Evolutionary conservation across 2,888 invertebrate species (phyloP).

Genomic region (Euphydryas editha): DNA sequence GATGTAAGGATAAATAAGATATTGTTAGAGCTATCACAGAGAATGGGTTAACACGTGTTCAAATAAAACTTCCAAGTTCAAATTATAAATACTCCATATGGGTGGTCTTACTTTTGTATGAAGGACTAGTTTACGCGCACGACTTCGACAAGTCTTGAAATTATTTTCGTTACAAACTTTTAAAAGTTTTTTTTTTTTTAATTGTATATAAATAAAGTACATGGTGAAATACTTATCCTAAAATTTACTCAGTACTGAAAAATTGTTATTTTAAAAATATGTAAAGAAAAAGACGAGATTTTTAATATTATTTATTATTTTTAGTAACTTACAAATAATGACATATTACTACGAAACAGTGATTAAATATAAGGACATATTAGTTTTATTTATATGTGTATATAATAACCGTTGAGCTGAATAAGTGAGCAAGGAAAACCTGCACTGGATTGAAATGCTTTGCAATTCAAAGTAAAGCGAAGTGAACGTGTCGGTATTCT

Average conservation of each 20-base stretch:
- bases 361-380: conserved; percentile 27
- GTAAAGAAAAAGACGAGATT: too few species aligned
- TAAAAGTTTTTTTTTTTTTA: neutral
- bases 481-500: conserved; percentile 37
- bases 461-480: conserved; percentile 36
- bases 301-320: neutral
- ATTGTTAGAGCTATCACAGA: neutral
- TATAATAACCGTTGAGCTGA: neutral
- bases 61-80: conserved; percentile 23
- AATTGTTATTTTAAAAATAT: too few species aligned
- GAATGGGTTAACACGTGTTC: conserved; percentile 21
- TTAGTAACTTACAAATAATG: neutral
- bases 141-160: neutral
- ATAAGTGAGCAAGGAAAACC: conserved; percentile 31
- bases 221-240: too few species aligned
- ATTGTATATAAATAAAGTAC: too few species aligned
- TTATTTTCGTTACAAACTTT: neutral
- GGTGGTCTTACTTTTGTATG: conserved; percentile 26
- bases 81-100: conserved; percentile 26
- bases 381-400: conserved; percentile 4
- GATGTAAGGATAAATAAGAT: neutral
- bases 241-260: too few species aligned
- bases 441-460: conserved; percentile 37
- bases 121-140: neutral
- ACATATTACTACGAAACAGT: conserved; percentile 15